Evolutionary conservation across 2,797 vertebrate species (phyloP).

Genomic region (Lacerta viridis): DNA sequence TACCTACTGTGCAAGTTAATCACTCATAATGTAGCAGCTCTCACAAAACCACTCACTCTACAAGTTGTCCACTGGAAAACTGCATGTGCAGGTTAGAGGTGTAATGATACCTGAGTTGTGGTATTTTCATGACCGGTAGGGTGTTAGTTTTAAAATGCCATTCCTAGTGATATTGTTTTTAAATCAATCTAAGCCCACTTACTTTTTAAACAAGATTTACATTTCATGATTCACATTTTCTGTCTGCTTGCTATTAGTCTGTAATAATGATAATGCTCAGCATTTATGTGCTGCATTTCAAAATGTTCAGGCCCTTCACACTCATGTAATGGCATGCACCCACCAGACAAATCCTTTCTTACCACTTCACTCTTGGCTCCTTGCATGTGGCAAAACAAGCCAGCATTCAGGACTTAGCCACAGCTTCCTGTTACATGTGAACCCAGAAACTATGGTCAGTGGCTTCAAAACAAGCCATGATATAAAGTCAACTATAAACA

Average conservation of each 20-base stretch:
- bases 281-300: background rate
- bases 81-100: constrained; percentile 31
- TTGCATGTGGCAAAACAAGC: too few species aligned
- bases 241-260: background rate
- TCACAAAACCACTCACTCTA: constrained; percentile 70
- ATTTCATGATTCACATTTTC: background rate
- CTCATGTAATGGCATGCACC: too few species aligned
- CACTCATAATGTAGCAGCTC: constrained; percentile 69
- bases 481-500: too few species aligned
- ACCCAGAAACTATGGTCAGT: too few species aligned
- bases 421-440: too few species aligned
- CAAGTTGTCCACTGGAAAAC: constrained; percentile 66
- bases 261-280: background rate
- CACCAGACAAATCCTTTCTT: too few species aligned
- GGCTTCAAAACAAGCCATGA: too few species aligned
- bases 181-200: background rate
- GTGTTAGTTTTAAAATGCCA: constrained; percentile 36
- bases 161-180: constrained; percentile 4
- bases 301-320: background rate
- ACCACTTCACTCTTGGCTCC: too few species aligned
- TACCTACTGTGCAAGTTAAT: constrained; percentile 82
- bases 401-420: too few species aligned
- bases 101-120: constrained; percentile 15
- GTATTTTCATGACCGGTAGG: background rate
- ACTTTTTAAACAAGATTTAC: constrained; percentile 13